Evolutionary conservation across 37 sponge, comb jelly and placozoan genomes (phyloP).

Genomic region (Chondrilla cf. caribensis): DNA sequence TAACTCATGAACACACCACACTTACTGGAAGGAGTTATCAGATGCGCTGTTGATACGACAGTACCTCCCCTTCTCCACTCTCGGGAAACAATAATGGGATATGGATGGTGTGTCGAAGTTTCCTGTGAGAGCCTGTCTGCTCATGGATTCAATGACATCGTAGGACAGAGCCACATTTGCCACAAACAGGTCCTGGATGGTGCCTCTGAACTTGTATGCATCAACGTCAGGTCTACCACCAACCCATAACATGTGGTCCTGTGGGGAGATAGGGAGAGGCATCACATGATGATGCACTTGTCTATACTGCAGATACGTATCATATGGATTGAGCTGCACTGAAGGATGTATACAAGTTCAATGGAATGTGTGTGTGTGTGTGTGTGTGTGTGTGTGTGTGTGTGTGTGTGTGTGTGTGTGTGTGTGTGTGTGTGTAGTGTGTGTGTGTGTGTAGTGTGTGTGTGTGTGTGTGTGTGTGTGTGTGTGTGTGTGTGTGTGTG

Average conservation of each 20-base stretch:
- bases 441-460: slow-evolving; percentile 22
- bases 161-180: slow-evolving; percentile 33
- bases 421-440: slow-evolving; percentile 20
- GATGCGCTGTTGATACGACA: neutral
- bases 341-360: neutral
- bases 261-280: neutral
- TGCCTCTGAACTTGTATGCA: slow-evolving; percentile 67
- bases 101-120: neutral
- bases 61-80: neutral
- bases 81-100: slow-evolving; percentile 7
- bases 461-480: slow-evolving; percentile 5
- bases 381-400: slow-evolving; percentile 20
- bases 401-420: slow-evolving; percentile 22
- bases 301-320: neutral
- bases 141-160: slow-evolving; percentile 32
- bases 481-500: neutral
- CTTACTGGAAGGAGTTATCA: slow-evolving; percentile 11
- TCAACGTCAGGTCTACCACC: slow-evolving; percentile 73
- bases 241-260: slow-evolving; percentile 55
- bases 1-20: too few species aligned
- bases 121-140: neutral
- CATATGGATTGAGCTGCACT: neutral
- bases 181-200: slow-evolving; percentile 66
- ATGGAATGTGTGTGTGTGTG: slow-evolving; percentile 11
- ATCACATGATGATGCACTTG: neutral